Evolutionary conservation across 2,113 vertebrate species (phyloP), one percentile per base, ranked within the genome.

Genomic region (Ptilonorhynchus violaceus): DNA sequence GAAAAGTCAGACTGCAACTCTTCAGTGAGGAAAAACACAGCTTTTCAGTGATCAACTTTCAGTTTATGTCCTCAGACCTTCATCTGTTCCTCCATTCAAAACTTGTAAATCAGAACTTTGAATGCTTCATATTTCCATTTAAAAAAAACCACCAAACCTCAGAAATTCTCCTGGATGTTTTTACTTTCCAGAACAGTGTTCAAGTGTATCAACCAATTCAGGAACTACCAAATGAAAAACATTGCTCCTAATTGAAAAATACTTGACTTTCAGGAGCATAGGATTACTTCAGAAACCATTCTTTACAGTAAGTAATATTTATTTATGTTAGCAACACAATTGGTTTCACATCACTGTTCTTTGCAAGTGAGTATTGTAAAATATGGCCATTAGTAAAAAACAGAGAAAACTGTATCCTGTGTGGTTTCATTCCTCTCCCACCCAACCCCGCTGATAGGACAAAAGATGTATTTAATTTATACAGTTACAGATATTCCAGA

Each of bases 341-440:
- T 91, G 81, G 55, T 75, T 94, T 95, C 87, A 83, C 33, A 66
- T 82, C 62, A 58, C 41, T 83, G 35, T 50, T 73, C 58, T 62
- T 91, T 82, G 47, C 55, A 83, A 88, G 35, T 21, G 33, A 88
- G 28, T 85, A 73, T 49, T 76, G 58, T 89, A 91, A 91, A 92
- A 89, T 56, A 69, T 0, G 10, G 58, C 59, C 42, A 49, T 83
- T 41, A 74, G 68, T 77, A 16, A 84, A 89, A 91, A 85, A 50
- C 0, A 44, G 15, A 89, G 74, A 85, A 88, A 90, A 88, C 23
- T 53, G 21, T 66, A 87, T 87, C 81, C 76, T 96, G 66, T 88
- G 81, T 85, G 81, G 77, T 89, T 96, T 95, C 86, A 30, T 82
- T 70, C n/a, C 49, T 78, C 63, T 88, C n/a, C 88, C 68, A 86